Base-by-base conservation (phyloP, 2,797 vertebrate genomes). In the Hemibagrus guttatus region DNA sequence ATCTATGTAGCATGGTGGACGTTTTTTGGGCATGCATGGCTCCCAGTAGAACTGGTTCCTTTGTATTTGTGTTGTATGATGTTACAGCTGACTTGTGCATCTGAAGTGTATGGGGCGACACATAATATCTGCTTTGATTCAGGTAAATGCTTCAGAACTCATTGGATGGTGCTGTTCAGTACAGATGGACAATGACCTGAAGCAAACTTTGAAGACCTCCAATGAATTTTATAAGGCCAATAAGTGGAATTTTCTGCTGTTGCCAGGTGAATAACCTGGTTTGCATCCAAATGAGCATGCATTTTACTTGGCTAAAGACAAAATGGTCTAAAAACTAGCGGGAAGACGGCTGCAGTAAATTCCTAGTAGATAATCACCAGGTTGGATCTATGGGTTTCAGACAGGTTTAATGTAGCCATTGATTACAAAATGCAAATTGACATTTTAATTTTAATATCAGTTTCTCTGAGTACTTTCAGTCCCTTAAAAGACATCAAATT, bases 101-200 rank as follows among this genome's bases (percentile, higher is more conserved):
- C 8, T 19, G 68, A 68, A 39, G 17, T 46, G 19, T 31, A 68
- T 68, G 1, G 31, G 28, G 31, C 31, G 35, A 68, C 31, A 17
- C 19, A 68, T 68, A 31, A 28, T 68, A 19, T 68, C 16, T 68
- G 28, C 16, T 68, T 11, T 17, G 16, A 6, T 31, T 68, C 9
- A 63, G 28, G n/a, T 66, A 31, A 31, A 66, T 66, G 64, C 64
- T 66, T 31, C 14, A 28, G 64, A 66, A 28, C 63, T 66, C n/a
- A 28, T 66, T 66, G 26, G 63, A 28, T 28, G 1, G 63, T 35
- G 31, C 88, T 80, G 84, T 71, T 82, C 63, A 85, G 63, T 76
- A 75, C 74, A 86, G 81, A 78, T 84, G 42, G 82, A 85, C 85
- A 75, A 79, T 66, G 35, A 84, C 39, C 79, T 26, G 6, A 66